Base-by-base conservation (phyloP, 1,140 invertebrate species). In the Drosophila rhopaloa region DNA sequence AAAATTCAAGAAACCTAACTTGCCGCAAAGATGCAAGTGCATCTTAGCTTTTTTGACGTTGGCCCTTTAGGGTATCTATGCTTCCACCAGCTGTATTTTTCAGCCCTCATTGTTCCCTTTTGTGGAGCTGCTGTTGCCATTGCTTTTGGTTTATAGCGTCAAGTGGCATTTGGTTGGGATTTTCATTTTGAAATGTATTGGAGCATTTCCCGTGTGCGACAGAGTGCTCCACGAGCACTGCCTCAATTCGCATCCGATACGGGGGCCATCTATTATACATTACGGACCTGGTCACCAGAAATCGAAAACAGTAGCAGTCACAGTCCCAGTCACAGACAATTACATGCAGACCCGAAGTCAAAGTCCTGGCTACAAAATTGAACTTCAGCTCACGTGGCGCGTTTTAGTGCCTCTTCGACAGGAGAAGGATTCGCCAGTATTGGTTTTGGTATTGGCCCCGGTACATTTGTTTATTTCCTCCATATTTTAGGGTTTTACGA, bases 381-480 rank as follows among this genome's bases (percentile, higher is more conserved):
- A 89, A 78, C 85, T 89, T 90, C 84, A 81, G 77, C 84, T 89
- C 84, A 89, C 84, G 84, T 89, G 84, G 81, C 74, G 65, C 72
- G 84, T 90, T 90, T 90, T 89, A 84, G 80, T 84, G 84, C 77
- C 68, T 53, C 14, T 70, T 73, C 59, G 68, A 46, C 53, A 51
- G 51, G 53, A 44, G 47, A 66, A 61, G 79, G 54, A 66, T 56
- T 43, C 47, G 29, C 8, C 27, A 24, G 62, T 47, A 66, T 59
- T 63, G 71, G 29, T 62, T 68, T 74, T 47, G 55, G 68, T 66
- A 61, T 77, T 74, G 80, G 59, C 35, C 58, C 76, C 72, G 66
- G 73, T 79, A 84, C 88, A 89, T 89, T 89, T 89, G 84, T 89
- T 89, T 89, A 89, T 89, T 89, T 89, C 84, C 84, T 84, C 63